Percentiles rank a stretch among this genome's conserved stretches.
Evolutionary conservation across 2,888 invertebrate species (phyloP).

Genomic region (Nymphalis urticae): DNA sequence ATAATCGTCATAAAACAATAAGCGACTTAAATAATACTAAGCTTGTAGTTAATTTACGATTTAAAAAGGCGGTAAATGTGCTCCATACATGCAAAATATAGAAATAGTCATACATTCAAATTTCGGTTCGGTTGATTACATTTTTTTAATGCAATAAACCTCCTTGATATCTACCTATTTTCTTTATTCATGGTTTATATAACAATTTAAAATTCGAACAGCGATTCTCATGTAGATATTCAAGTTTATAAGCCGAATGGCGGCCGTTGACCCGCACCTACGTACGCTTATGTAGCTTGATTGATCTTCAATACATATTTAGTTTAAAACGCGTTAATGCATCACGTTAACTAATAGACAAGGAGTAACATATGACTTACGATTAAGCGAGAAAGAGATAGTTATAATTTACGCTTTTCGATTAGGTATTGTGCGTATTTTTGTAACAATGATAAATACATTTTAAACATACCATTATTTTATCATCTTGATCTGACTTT

Average conservation of each 20-base stretch:
- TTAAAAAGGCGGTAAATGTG: too few species aligned
- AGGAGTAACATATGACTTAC: not conserved
- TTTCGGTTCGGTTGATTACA: not conserved
- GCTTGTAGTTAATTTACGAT: too few species aligned
- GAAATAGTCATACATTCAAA: too few species aligned
- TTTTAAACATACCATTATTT: too few species aligned
- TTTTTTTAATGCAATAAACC: not conserved
- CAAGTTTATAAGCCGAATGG: slow-evolving; percentile 16
- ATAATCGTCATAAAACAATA: too few species aligned
- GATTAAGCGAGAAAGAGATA: not conserved
- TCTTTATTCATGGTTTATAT: slow-evolving; percentile 18
- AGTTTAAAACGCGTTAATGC: slow-evolving; percentile 12
- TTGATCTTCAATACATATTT: slow-evolving; percentile 29
- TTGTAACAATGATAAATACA: not conserved
- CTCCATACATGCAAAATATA: too few species aligned
- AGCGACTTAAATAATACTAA: too few species aligned
- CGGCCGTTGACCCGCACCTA: slow-evolving; percentile 35
- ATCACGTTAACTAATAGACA: slow-evolving; percentile 1
- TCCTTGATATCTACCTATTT: not conserved
- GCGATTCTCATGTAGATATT: slow-evolving; percentile 19
- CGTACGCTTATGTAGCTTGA: slow-evolving; percentile 23
- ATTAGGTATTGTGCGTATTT: not conserved
- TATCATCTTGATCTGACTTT: too few species aligned
- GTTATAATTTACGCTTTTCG: not conserved
- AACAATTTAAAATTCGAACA: slow-evolving; percentile 30